Evolutionary conservation across 2,797 vertebrate genomes (phyloP).

Genomic region (Orestias chungarensis): DNA sequence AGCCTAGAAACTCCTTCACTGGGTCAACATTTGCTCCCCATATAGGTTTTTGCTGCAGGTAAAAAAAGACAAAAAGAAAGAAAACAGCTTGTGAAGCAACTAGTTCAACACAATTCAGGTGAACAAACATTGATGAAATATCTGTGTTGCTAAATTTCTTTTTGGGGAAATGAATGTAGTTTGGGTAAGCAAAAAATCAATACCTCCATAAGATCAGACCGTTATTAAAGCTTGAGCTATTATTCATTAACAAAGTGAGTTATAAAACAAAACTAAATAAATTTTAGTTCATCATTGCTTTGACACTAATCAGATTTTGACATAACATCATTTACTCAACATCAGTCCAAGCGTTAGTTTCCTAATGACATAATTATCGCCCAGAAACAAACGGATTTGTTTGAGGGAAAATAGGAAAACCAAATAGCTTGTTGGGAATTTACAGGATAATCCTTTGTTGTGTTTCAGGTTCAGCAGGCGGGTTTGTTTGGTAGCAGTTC

Average conservation of each 20-base stretch:
- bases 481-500: too few relatives aligned
- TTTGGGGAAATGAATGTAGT: conserved; percentile 13
- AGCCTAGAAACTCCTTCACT: conserved; percentile 15
- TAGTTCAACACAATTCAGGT: background rate
- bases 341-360: background rate
- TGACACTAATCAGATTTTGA: background rate
- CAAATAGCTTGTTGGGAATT: too few relatives aligned
- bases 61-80: conserved; percentile 6
- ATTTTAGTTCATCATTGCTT: background rate
- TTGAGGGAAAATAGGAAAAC: too few relatives aligned
- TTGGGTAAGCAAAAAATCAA: background rate
- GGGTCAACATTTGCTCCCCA: conserved; percentile 9
- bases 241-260: background rate
- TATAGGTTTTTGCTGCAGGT: conserved; percentile 10
- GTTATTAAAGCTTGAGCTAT: background rate
- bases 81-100: conserved; percentile 2
- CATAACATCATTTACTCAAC: background rate
- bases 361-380: background rate
- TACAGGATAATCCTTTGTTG: too few relatives aligned
- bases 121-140: background rate
- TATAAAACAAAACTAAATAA: background rate
- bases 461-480: too few relatives aligned
- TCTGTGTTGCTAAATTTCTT: conserved; percentile 8
- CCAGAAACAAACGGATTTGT: too few relatives aligned
- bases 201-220: background rate